These are phyloP conservation scores for Betta splendens DNA, from an alignment of 2,797 vertebrate species.

Conservation along the genomic window DNA sequence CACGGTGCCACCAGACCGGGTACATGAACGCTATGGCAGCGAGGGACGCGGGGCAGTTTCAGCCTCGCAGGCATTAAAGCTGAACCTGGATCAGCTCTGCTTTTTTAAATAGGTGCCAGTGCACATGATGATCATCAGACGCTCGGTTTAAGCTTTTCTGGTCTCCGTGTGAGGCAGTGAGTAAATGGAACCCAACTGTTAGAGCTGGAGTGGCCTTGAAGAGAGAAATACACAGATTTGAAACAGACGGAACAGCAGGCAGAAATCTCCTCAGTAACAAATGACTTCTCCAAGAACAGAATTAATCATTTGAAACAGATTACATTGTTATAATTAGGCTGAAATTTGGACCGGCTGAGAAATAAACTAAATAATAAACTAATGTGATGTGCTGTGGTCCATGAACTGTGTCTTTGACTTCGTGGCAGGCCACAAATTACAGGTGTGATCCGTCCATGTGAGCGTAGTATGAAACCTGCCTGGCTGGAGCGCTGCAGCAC, in stretches of 20 bases:
- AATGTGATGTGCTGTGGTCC: constrained; percentile 13
- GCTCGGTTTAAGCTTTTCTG: background rate
- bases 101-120: background rate
- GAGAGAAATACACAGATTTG: constrained; percentile 29
- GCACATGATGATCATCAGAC: too few species aligned
- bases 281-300: constrained; percentile 14
- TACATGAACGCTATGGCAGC: constrained; percentile 40
- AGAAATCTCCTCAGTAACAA: constrained; percentile 17
- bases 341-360: constrained; percentile 1
- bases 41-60: constrained; percentile 10
- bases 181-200: constrained; percentile 1
- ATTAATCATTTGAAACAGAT: constrained; percentile 24
- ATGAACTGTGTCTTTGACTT: constrained; percentile 1
- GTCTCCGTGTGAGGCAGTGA: background rate
- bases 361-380: background rate
- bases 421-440: background rate
- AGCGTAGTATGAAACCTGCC: constrained; percentile 47
- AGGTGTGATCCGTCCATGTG: constrained; percentile 9
- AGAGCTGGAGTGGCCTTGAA: constrained; percentile 29
- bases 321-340: constrained; percentile 2
- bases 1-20: constrained; percentile 52
- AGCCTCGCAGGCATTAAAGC: constrained; percentile 21
- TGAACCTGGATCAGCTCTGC: background rate
- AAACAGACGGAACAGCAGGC: constrained; percentile 18
- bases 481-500: constrained; percentile 32